A percentile compares a stretch with the other conserved stretches of the same genome.
phyloP scores from a whole-genome alignment of 1,140 invertebrate species.

The Zaprionus inermis region DNA sequence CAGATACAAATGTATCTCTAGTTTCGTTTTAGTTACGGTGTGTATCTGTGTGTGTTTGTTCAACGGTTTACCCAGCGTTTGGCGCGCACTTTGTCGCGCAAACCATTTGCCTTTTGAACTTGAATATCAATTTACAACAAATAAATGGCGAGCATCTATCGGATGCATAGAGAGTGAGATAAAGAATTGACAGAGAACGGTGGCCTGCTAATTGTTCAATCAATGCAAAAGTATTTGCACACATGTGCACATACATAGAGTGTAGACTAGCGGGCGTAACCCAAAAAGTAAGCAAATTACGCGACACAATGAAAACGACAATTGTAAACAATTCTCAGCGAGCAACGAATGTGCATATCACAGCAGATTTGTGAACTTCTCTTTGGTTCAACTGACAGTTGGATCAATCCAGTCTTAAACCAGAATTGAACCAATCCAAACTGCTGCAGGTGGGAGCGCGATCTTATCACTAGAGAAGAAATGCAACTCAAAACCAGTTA shows the following conservation, averaged over 20 bases:
- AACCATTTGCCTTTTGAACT: conserved; percentile 81
- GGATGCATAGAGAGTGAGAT: conserved; percentile 33
- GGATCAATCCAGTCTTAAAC: conserved; percentile 61
- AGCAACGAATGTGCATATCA: conserved; percentile 57
- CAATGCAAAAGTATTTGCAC: conserved; percentile 72
- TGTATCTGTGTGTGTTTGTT: conserved; percentile 25
- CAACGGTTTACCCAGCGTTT: conserved; percentile 45
- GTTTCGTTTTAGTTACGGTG: conserved; percentile 21
- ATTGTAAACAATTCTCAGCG: conserved; percentile 55
- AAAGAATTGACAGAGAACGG: conserved; percentile 60
- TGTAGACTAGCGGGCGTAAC: conserved; percentile 62
- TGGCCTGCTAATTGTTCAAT: conserved; percentile 74
- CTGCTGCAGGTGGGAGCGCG: conserved; percentile 16
- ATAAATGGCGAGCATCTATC: conserved; percentile 40
- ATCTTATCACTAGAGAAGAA: conserved; percentile 8
- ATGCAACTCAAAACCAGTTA: conserved; percentile 11
- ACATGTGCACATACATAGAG: conserved; percentile 21
- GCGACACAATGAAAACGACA: conserved; percentile 46
- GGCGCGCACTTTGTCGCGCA: conserved; percentile 74
- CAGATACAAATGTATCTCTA: conserved; percentile 67
- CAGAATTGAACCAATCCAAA: conserved; percentile 26
- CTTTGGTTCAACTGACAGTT: neutral
- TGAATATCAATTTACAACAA: conserved; percentile 82
- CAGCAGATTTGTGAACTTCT: conserved; percentile 50
- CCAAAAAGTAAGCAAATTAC: conserved; percentile 60